phyloP scores from a whole-genome alignment of 2,113 vertebrate species.

The Sminthopsis crassicaudata region DNA sequence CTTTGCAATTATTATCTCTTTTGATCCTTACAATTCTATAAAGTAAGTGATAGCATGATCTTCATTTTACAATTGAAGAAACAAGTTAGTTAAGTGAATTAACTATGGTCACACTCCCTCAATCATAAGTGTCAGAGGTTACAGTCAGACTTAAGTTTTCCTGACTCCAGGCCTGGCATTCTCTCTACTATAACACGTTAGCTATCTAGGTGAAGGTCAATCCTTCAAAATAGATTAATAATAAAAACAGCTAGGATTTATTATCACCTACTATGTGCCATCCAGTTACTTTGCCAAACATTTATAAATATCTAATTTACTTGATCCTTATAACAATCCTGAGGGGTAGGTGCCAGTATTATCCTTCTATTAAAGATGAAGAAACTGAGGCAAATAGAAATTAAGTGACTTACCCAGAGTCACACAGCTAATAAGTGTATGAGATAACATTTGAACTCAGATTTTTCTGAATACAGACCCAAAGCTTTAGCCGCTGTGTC shows the following conservation, averaged over 20 bases:
- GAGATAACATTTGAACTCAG: too few species aligned
- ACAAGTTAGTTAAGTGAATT: background rate
- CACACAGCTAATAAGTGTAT: too few species aligned
- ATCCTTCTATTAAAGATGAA: too few species aligned
- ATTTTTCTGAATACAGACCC: too few species aligned
- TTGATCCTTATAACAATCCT: background rate
- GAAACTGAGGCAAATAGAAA: too few species aligned
- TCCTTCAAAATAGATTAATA: background rate
- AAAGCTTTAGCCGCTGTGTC: too few species aligned
- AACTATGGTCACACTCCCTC: background rate
- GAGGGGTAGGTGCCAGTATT: background rate
- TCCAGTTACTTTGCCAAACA: background rate
- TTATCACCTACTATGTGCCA: background rate
- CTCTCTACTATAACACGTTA: background rate
- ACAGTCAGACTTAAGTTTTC: background rate
- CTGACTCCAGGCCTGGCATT: background rate
- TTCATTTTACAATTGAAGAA: background rate
- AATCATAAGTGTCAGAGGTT: too few species aligned
- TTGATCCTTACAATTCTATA: background rate
- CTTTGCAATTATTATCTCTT: too few species aligned
- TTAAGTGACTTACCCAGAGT: too few species aligned
- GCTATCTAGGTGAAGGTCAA: background rate
- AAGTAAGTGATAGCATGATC: background rate
- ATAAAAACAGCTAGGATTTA: background rate
- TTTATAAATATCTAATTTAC: background rate